Evolutionary conservation across 2,888 invertebrate genomes (phyloP), one percentile per base, ranked within the genome.

Genomic region (Drosophila setosimentum): DNA sequence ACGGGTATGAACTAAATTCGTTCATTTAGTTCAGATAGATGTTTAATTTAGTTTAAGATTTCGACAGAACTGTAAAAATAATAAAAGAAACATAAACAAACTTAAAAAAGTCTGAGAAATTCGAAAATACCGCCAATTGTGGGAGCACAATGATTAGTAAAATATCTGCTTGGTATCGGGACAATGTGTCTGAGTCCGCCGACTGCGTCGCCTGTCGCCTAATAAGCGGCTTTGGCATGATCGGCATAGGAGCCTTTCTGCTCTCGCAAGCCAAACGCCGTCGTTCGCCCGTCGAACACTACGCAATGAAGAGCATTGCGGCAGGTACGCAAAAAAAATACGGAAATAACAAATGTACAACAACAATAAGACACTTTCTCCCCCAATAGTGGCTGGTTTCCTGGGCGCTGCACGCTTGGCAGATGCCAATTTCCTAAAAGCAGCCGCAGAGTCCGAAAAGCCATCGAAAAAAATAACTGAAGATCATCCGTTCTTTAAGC

Each of bases 191-290:
- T 5, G 80, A 63, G 30, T 65, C 73, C 16, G 78, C 73, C 21
- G 95, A 95, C 83, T 96, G 96, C 75, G 80, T 94, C 8, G 93
- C 94, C 0, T 96, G 96, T 83, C 94, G 95, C 84, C 76, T 95
- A 27, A 93, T 95, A 0, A 95, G 95, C 67, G 95, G 95, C 8
- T 91, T 93, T 11, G 95, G 96, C 8, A 93, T 96, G 42, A 90
- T 95, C 33, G 95, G 95, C 0, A 95, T 95, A 69, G 95, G 95
- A 73, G 94, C 94, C 70, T 96, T 95, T 80, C 92, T 96, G 1
- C 94, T 94, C 5, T 94, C 94, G 77, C 93, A 94, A 93, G 91
- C 94, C 93, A 93, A 94, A 94, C 88, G 94, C 93, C 91, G 94
- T 92, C 78, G 69, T 7, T 79, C 68, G 3, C 83, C 65, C 33